Evolutionary conservation across 2,797 vertebrate species (phyloP), one percentile per base, ranked within the genome.

Genomic region (Molossus molossus): DNA sequence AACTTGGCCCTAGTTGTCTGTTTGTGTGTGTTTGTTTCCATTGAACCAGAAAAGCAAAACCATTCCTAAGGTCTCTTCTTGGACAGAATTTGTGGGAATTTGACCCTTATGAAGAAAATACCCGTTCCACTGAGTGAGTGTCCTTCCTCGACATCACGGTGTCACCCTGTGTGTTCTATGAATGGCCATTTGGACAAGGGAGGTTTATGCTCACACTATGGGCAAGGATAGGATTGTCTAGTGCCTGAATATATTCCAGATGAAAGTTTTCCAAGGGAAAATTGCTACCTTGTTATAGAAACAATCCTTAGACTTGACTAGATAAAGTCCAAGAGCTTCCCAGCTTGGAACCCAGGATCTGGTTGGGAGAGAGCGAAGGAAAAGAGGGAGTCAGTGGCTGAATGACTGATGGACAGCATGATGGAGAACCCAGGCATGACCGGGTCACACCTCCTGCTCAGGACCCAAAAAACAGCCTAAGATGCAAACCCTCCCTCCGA

Each of bases 321-420:
- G 82, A 90, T 84, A 70, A 67, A 94, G 23, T 37, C 57, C 27
- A 67, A 37, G 94, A 55, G 21, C 33, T 70, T 85, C 23, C 37
- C 15, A 11, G 20, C 9, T 2, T 82, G 33, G 80, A 82, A 25
- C 33, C 18, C 57, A 83, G 20, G 29, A 53, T 53, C 33, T 58
- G 12, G 50, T 69, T 29, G 21, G 55, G 37, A 69, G 62, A 45
- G 9, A 77, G n/a, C 58, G 86, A 58, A 86, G 65, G 21, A 64
- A 50, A 65, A 10, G 5, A 48, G 6, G 25, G 12, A 87, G 10
- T 40, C 53, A 67, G 23, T 67, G 33, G 33, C 48, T 13, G 21
- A 12, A 37, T 91, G 29, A 62, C 21, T 9, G 58, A 29, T 25
- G 25, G 3, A n/a, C 20, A n/a, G 33, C 1, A 0, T 58, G 29